Percentiles rank a stretch among this genome's conserved stretches.
phyloP scores from a whole-genome alignment of 1,140 invertebrate species.

The Drosophila tsacasi region DNA sequence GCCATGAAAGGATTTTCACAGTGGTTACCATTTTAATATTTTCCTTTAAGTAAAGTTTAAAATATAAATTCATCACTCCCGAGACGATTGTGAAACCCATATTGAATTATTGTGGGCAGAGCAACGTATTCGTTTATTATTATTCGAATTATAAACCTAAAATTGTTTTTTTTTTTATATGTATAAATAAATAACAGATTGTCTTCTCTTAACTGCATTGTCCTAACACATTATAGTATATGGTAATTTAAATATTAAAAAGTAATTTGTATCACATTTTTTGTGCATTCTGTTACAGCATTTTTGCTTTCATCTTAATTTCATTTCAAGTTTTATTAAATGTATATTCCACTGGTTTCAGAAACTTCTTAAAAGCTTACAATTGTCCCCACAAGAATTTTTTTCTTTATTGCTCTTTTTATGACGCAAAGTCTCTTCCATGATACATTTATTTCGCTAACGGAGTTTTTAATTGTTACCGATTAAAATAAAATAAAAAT shows the following conservation, averaged over 20 bases:
- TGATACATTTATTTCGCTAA: neutral
- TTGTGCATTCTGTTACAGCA: no score
- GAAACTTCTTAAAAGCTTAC: constrained; percentile 13
- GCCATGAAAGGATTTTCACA: neutral
- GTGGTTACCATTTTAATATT: neutral
- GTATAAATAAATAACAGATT: no score
- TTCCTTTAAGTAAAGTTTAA: neutral
- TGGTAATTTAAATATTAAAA: no score
- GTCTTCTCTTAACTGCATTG: no score
- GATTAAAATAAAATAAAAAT: constrained; percentile 60
- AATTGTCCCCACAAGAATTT: constrained; percentile 26
- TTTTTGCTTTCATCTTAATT: no score
- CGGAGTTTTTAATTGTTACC: constrained; percentile 24
- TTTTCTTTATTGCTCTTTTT: neutral
- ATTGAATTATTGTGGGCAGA: no score
- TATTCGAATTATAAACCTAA: no score
- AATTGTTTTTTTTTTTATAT: no score
- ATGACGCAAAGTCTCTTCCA: neutral
- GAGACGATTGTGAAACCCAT: no score
- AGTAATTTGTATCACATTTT: no score
- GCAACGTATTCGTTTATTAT: no score
- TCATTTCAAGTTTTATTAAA: neutral
- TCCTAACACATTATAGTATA: no score
- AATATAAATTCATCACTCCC: neutral
- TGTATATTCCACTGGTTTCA: neutral